phyloP scores from a whole-genome alignment of 1,140 invertebrate species.

The Drosophila seguyi region DNA sequence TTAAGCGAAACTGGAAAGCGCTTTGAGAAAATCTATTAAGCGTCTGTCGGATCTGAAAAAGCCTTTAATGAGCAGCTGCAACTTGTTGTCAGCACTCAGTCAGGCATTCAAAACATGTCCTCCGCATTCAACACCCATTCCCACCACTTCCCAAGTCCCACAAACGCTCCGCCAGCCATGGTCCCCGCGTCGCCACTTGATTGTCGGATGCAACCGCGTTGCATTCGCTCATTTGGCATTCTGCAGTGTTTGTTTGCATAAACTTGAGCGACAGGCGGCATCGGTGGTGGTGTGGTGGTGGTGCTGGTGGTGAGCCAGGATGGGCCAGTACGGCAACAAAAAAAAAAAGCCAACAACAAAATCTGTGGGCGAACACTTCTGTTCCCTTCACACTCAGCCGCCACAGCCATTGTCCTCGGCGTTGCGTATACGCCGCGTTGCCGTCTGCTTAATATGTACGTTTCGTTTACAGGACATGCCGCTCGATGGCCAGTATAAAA shows the following conservation, averaged over 20 bases:
- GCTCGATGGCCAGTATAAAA: not conserved
- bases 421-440: slow-evolving; percentile 36
- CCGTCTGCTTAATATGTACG: slow-evolving; percentile 58
- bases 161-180: not conserved
- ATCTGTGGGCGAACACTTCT: slow-evolving; percentile 23
- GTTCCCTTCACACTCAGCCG: slow-evolving; percentile 8
- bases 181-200: slow-evolving; percentile 25
- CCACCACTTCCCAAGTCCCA: no score
- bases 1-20: not conserved
- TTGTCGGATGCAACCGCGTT: slow-evolving; percentile 41
- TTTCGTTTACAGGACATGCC: slow-evolving; percentile 19
- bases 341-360: slow-evolving; percentile 15
- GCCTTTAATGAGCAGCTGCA: slow-evolving; percentile 65
- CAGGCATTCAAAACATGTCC: slow-evolving; percentile 38
- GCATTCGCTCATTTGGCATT: slow-evolving; percentile 65
- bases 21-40: slow-evolving; percentile 12
- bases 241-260: slow-evolving; percentile 63
- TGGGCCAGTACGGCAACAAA: slow-evolving; percentile 12
- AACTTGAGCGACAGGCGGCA: slow-evolving; percentile 41
- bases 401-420: slow-evolving; percentile 17
- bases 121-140: slow-evolving; percentile 16
- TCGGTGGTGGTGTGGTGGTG: not conserved
- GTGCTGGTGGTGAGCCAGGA: not conserved
- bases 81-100: slow-evolving; percentile 57
- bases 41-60: slow-evolving; percentile 26